Percentiles rank a stretch among this genome's conserved stretches.
phyloP scores from a whole-genome alignment of 2,113 vertebrate genomes.

The Mus pahari region DNA sequence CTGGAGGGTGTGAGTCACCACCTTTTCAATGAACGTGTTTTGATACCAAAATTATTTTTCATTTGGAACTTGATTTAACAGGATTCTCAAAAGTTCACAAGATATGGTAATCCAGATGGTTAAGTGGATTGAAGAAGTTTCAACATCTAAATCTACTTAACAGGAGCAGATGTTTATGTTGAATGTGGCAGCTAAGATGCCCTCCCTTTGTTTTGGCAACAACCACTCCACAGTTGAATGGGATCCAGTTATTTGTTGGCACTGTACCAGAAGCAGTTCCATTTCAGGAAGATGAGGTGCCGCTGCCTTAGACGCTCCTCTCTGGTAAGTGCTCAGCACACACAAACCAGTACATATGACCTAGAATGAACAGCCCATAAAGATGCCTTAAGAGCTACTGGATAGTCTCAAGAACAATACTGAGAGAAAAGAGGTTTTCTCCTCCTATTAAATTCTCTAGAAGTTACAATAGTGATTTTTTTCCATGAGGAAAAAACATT shows the following conservation, averaged over 20 bases:
- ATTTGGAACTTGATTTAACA: constrained; percentile 58
- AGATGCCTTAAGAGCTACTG: constrained; percentile 28
- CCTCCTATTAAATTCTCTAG: constrained; percentile 18
- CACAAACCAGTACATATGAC: constrained; percentile 46
- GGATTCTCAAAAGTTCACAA: constrained; percentile 44
- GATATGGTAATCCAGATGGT: constrained; percentile 20
- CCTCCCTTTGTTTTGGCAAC: constrained; percentile 47
- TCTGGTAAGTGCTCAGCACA: constrained; percentile 46
- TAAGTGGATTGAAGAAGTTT: constrained; percentile 32
- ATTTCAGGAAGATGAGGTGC: constrained; percentile 63
- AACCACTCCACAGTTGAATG: neutral
- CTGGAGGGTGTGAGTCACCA: neutral
- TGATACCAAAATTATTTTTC: constrained; percentile 46
- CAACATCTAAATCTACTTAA: constrained; percentile 37
- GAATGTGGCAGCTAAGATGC: neutral
- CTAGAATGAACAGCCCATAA: neutral
- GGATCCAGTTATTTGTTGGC: constrained; percentile 58
- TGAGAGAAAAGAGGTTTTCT: constrained; percentile 43
- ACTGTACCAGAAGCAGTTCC: constrained; percentile 45
- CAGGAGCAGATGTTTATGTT: constrained; percentile 42
- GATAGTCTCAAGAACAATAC: constrained; percentile 35
- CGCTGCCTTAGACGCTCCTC: constrained; percentile 17
- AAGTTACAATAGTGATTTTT: constrained; percentile 48
- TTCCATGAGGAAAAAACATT: constrained; percentile 3
- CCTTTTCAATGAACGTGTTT: constrained; percentile 29